Conservation (phyloP, 2,888 invertebrate species). For the Conchocele bisecta region DNA sequence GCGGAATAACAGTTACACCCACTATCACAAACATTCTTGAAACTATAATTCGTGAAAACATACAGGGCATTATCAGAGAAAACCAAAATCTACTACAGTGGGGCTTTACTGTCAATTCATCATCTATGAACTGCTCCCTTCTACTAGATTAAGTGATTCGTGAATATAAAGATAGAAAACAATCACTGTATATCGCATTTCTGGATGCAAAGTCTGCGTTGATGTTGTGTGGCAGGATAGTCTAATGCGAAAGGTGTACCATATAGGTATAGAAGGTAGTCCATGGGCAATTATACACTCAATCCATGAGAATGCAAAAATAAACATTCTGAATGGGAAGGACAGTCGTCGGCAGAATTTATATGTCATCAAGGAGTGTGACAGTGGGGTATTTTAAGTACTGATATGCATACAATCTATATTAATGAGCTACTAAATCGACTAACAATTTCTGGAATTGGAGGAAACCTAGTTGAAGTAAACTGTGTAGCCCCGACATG, state of each 20-base stretch:
- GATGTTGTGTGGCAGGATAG: conserved; percentile 17
- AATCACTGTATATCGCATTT: not conserved
- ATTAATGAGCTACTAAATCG: not conserved
- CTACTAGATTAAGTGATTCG: conserved; percentile 14
- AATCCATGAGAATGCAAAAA: not conserved
- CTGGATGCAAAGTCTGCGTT: conserved; percentile 26
- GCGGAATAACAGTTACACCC: too few species aligned
- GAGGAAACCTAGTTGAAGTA: not conserved
- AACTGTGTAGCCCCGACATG: not conserved
- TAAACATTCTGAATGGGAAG: not conserved
- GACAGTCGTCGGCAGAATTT: not conserved
- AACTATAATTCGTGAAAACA: too few species aligned
- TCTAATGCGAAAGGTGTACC: conserved; percentile 14
- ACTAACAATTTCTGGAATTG: not conserved
- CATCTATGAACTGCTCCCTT: conserved; percentile 2
- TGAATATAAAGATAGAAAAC: not conserved
- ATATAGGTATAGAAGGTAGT: not conserved
- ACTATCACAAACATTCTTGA: too few species aligned
- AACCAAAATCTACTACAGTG: conserved; percentile 9
- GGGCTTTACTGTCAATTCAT: conserved; percentile 7
- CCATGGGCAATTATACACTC: not conserved
- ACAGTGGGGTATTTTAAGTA: conserved; percentile 1
- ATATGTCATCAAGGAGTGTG: not conserved
- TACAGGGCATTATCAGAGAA: too few species aligned
- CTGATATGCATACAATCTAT: conserved; percentile 4